phyloP scores from a whole-genome alignment of 1,140 invertebrate species.

The Globodera ellingtonae region DNA sequence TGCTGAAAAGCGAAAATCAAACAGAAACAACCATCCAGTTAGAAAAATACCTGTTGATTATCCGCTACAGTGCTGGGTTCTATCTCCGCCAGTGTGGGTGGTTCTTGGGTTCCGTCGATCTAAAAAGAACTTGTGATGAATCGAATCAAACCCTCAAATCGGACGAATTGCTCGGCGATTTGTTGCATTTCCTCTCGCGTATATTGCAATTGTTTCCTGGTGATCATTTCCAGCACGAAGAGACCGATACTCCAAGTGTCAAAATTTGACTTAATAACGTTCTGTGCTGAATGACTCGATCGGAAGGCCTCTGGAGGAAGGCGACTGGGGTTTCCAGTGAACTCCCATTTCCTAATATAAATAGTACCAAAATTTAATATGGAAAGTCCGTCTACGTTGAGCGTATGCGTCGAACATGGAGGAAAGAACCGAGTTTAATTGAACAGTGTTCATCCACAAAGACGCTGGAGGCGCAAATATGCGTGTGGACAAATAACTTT shows the following conservation, averaged over 20 bases:
- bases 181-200: conserved; percentile 13
- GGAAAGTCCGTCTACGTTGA: not conserved
- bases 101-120: conserved; percentile 8
- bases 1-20: not conserved
- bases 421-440: conserved; percentile 18
- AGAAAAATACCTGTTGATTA: not conserved
- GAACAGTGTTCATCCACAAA: conserved; percentile 21
- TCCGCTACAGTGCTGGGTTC: conserved; percentile 8
- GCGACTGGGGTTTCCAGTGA: conserved; percentile 23
- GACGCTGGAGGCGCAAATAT: conserved; percentile 14
- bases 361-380: conserved; percentile 7
- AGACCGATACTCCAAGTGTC: conserved; percentile 26
- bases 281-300: not conserved
- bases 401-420: conserved; percentile 16
- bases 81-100: conserved; percentile 21
- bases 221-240: conserved; percentile 29
- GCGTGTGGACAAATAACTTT: conserved; percentile 13
- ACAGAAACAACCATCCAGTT: not conserved
- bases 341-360: conserved; percentile 7
- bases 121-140: not conserved
- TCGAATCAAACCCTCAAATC: not conserved
- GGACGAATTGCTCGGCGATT: conserved; percentile 13
- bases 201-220: conserved; percentile 20
- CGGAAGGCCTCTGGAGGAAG: conserved; percentile 24
- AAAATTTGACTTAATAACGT: conserved; percentile 5